A percentile compares a stretch with the other conserved stretches of the same genome.
phyloP scores from a whole-genome alignment of 2,113 vertebrate species.

The Acrocephalus arundinaceus region DNA sequence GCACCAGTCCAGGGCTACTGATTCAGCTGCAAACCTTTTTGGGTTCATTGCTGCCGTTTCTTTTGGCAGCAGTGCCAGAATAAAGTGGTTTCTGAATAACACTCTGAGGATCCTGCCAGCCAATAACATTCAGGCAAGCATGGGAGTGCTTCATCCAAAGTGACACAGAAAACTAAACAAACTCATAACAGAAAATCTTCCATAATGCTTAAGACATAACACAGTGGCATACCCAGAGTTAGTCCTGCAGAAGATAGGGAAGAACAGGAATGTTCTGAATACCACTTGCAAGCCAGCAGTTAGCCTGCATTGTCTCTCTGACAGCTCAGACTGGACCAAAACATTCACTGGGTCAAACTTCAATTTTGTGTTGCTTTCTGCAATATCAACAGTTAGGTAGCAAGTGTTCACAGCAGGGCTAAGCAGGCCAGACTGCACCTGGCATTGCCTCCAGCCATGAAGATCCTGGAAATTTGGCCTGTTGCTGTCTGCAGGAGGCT shows the following conservation, averaged over 20 bases:
- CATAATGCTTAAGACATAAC: accelerated
- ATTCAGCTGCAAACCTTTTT: neutral
- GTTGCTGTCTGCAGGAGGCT: neutral
- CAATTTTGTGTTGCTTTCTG: neutral
- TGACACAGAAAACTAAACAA: neutral
- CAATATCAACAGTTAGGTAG: neutral
- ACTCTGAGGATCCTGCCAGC: neutral
- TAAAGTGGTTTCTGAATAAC: neutral
- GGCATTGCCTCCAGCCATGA: neutral
- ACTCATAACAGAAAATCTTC: neutral
- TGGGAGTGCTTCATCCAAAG: neutral
- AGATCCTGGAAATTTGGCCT: neutral
- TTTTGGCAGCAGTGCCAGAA: neutral
- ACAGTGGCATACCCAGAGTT: accelerated
- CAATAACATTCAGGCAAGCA: neutral
- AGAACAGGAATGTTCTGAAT: neutral
- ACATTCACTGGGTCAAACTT: neutral
- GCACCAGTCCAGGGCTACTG: neutral
- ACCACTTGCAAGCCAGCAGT: neutral
- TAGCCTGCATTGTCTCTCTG: neutral
- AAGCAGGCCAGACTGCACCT: neutral
- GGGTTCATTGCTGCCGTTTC: neutral
- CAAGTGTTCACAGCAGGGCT: neutral
- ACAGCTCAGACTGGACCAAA: neutral
- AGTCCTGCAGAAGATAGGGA: neutral